Evolutionary conservation across 1,140 invertebrate genomes (phyloP).

Genomic region (Cryptotermes secundus): DNA sequence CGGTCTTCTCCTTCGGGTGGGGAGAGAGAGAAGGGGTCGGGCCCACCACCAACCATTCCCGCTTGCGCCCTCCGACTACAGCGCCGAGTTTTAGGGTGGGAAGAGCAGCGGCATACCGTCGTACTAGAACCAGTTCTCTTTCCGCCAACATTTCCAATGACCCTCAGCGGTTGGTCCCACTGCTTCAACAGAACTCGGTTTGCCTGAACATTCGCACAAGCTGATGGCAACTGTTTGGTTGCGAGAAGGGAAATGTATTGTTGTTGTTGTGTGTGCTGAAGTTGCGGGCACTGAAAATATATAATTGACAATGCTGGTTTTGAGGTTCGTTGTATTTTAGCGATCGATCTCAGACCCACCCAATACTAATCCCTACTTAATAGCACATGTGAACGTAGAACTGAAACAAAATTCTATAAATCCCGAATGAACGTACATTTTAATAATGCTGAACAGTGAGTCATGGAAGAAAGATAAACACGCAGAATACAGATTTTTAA

Average conservation of each 20-base stretch:
- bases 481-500: no score
- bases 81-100: background rate
- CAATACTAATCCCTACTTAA: no score
- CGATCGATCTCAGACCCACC: no score
- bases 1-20: background rate
- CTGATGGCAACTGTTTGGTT: background rate
- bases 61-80: slow-evolving; percentile 7
- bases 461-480: no score
- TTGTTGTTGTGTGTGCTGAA: no score
- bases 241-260: background rate
- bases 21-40: background rate
- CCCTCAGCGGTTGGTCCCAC: background rate
- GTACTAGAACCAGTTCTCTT: background rate
- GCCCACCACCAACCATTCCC: background rate
- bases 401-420: no score
- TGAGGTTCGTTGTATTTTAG: no score
- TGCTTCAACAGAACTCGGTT: background rate
- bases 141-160: background rate
- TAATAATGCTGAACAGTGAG: no score
- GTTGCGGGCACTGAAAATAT: no score
- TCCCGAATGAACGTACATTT: no score
- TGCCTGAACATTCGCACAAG: background rate
- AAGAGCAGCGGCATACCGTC: background rate
- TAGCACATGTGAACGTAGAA: no score
- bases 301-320: no score